Percentiles rank a stretch among this genome's conserved stretches.
These are phyloP conservation scores for Rhinophrynus dorsalis DNA, from an alignment of 2,797 vertebrate genomes.

Conservation along the genomic window DNA sequence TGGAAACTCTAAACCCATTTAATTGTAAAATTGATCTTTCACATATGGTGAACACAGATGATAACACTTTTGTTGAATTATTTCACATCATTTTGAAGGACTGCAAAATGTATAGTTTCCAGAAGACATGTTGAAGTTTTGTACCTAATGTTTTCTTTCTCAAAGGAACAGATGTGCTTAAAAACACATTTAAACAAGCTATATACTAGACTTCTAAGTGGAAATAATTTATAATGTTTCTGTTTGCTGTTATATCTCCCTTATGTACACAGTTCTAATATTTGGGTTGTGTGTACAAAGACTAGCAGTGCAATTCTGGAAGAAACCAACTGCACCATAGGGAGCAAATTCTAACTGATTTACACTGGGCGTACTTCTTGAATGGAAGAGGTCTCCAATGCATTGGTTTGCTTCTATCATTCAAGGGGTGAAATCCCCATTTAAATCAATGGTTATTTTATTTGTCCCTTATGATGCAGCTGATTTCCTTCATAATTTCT, in stretches of 20 bases:
- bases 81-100: conserved; percentile 38
- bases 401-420: too few species aligned
- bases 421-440: too few species aligned
- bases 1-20: conserved; percentile 21
- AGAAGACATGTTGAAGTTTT: conserved; percentile 10
- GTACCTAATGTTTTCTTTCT: background rate
- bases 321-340: too few species aligned
- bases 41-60: background rate
- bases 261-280: background rate
- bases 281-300: too few species aligned
- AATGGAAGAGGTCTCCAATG: too few species aligned
- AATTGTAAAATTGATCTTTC: background rate
- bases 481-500: too few species aligned
- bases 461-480: too few species aligned
- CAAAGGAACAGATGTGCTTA: conserved; percentile 11
- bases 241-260: background rate
- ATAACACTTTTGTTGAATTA: background rate
- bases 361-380: too few species aligned
- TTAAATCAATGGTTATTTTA: too few species aligned
- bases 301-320: too few species aligned
- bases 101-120: conserved; percentile 1
- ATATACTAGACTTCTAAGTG: conserved; percentile 1
- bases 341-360: too few species aligned
- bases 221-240: conserved; percentile 29
- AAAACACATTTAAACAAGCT: conserved; percentile 3